phyloP scores from a whole-genome alignment of 2,888 invertebrate genomes.

The Octonoba sinensis region DNA sequence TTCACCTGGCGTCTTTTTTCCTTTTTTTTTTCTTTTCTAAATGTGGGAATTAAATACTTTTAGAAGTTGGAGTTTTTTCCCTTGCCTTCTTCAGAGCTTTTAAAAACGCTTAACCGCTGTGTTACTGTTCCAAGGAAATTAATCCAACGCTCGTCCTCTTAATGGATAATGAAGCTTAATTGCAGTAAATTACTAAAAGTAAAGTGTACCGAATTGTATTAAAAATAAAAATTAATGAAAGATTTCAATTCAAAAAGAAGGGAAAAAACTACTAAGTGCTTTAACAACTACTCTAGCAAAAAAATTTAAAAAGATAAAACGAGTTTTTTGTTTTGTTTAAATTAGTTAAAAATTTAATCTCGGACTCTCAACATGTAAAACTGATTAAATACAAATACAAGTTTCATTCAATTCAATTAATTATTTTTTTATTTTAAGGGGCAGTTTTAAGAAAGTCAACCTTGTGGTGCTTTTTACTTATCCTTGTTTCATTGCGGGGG shows the following conservation, averaged over 20 bases:
- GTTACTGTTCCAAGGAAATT: conserved; percentile 56
- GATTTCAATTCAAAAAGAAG: conserved; percentile 12
- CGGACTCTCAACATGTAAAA: no score
- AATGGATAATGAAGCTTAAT: conserved; percentile 61
- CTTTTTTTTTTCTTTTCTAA: not conserved
- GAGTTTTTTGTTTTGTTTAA: conserved; percentile 26
- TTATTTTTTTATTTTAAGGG: no score
- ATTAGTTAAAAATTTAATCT: conserved; percentile 56
- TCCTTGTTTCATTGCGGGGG: no score
- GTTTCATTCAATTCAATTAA: no score
- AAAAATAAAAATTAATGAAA: conserved; percentile 33
- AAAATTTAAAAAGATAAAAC: conserved; percentile 2
- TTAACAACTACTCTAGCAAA: conserved; percentile 45
- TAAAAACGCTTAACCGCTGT: conserved; percentile 59
- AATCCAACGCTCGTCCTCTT: conserved; percentile 44
- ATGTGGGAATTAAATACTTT: conserved; percentile 51
- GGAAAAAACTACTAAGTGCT: conserved; percentile 42
- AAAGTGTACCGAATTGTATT: conserved; percentile 25
- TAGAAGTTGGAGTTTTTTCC: conserved; percentile 45
- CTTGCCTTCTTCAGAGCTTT: conserved; percentile 31
- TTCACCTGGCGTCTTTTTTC: conserved; percentile 23
- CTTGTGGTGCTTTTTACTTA: no score
- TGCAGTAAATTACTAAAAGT: conserved; percentile 59
- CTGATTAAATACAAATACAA: no score
- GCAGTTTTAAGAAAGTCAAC: no score